Percentiles rank a stretch among this genome's conserved stretches.
Conservation (phyloP, 1,140 invertebrate species). For the Cherax quadricarinatus region DNA sequence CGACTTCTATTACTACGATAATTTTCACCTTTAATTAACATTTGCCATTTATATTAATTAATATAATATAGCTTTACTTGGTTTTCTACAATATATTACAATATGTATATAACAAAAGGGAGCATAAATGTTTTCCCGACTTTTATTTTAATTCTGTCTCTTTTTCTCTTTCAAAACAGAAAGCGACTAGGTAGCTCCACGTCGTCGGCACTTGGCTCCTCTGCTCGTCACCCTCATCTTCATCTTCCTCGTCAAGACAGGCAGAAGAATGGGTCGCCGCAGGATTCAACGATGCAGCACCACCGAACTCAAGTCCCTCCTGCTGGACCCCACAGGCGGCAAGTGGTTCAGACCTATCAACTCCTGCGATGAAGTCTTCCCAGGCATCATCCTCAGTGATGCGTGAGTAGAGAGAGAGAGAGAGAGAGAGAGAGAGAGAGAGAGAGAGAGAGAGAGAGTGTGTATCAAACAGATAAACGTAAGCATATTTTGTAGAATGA, state of each 20-base stretch:
- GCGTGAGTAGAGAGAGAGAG: constrained; percentile 53
- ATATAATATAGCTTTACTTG: too few species aligned
- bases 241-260: background rate
- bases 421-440: background rate
- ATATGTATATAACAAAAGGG: too few species aligned
- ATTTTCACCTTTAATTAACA: too few species aligned
- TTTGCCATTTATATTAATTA: too few species aligned
- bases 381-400: constrained; percentile 75
- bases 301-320: constrained; percentile 72
- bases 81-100: too few species aligned
- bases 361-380: constrained; percentile 76
- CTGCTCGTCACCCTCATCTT: background rate
- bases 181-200: constrained; percentile 6
- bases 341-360: constrained; percentile 62
- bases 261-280: constrained; percentile 56
- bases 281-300: constrained; percentile 59
- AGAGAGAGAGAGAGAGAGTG: background rate
- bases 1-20: too few species aligned
- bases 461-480: too few species aligned
- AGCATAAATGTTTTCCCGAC: too few species aligned
- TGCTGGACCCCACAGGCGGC: constrained; percentile 52
- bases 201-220: background rate
- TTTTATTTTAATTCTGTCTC: too few species aligned
- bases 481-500: background rate
- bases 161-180: background rate